Evolutionary conservation across 2,113 vertebrate genomes (phyloP), one percentile per base, ranked within the genome.

Genomic region (Anarrhichthys ocellatus): DNA sequence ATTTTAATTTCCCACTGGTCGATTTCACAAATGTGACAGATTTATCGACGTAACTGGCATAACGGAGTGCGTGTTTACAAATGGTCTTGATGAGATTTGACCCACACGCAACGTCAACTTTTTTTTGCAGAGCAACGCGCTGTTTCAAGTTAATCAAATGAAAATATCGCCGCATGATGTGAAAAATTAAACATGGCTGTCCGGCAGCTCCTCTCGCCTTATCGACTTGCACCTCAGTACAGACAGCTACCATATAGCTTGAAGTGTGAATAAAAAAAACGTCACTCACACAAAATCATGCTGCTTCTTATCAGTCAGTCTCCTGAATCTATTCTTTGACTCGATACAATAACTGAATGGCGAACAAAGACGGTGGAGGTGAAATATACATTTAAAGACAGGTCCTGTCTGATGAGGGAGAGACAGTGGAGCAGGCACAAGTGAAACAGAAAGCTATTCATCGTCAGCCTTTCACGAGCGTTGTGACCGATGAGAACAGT

Each of bases 1-100:
- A 76, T 87, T 89, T 87, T 83, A 85, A 88, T 88, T 83, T 82
- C 68, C 84, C 68, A 70, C 50, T 29, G 58, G 80, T 58, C 44
- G 18, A 77, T 81, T 79, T 62, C 20, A 59, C 40, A 89, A 83
- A 89, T 32, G 67, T 7, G 6, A 32, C 44, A 69, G 68, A 70
- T 89, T 58, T 74, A 83, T 83, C 1, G 9, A 73, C 22, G 36
- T 78, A 72, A 18, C 0, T 70, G 24, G 4, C 42, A 56, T 50
- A 58, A 76, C 52, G n/a, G 44, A 17, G 61, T 27, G 50, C 36
- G 1, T 29, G 17, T 86, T 86, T 70, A 46, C 48, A 46, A n/a
- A 72, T 15, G 34, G 58, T n/a, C 72, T 29, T 17, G 64, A 84
- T 50, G 40, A 68, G 67, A 80, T 67, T 52, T 32, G 50, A 83